A percentile compares a stretch with the other conserved stretches of the same genome.
Evolutionary conservation across 1,140 invertebrate genomes (phyloP).

Genomic region (Drosophila ironensis): DNA sequence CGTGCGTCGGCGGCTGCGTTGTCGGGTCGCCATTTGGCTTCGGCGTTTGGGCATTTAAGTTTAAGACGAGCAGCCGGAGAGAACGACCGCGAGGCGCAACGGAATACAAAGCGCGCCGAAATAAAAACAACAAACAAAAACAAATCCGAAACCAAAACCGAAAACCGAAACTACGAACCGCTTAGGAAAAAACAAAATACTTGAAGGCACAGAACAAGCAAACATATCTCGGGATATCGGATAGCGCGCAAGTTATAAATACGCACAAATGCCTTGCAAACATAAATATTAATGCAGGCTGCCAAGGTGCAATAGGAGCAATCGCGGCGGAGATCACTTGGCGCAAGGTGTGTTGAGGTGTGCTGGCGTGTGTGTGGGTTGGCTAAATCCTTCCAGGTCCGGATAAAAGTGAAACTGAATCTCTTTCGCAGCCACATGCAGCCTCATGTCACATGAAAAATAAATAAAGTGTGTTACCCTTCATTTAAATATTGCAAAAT

Average conservation of each 20-base stretch:
- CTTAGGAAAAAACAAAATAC: slow-evolving; percentile 12
- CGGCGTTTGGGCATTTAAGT: slow-evolving; percentile 62
- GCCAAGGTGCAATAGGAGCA: slow-evolving; percentile 30
- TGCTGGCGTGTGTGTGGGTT: slow-evolving; percentile 1
- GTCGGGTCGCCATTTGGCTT: no score
- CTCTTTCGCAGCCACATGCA: no score
- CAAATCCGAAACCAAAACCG: slow-evolving; percentile 9
- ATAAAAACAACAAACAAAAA: slow-evolving; percentile 22
- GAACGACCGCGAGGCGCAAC: slow-evolving; percentile 62
- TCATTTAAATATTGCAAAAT: neutral
- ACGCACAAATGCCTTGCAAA: slow-evolving; percentile 15
- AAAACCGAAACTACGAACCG: slow-evolving; percentile 19
- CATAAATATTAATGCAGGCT: slow-evolving; percentile 50
- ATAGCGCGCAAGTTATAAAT: slow-evolving; percentile 49
- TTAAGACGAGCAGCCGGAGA: slow-evolving; percentile 58
- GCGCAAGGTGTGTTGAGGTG: slow-evolving; percentile 56
- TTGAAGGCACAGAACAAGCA: slow-evolving; percentile 26
- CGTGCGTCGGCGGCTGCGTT: slow-evolving; percentile 14
- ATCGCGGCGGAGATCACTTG: slow-evolving; percentile 47
- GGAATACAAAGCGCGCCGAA: slow-evolving; percentile 65
- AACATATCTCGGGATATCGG: slow-evolving; percentile 34
- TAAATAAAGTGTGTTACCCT: neutral
- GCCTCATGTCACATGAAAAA: no score
- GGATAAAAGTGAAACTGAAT: no score
- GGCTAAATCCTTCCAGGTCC: no score